Base-by-base conservation (phyloP, 2,797 vertebrate species). In the Novumbra hubbsi region DNA sequence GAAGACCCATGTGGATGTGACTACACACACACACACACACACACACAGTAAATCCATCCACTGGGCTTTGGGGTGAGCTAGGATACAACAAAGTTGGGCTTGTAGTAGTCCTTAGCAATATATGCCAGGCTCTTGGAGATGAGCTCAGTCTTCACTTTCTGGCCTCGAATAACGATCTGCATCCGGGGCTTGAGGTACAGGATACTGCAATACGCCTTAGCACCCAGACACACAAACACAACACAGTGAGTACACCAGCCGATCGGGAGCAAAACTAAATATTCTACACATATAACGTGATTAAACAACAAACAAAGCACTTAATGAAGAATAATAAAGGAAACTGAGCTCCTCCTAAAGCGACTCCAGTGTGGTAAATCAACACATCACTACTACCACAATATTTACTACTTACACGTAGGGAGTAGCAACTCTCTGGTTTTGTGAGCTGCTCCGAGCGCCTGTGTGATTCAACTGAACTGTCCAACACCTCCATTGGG, bases 141-240 rank as follows among this genome's bases (percentile, higher is more conserved):
- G 16, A 99, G 93, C 79, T 97, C 92, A 17, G 95, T 94, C 90
- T 95, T 96, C 73, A 99, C 97, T 74, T 96, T 98, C 78, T 94
- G 92, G 75, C 97, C 95, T 64, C 94, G 92, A n/a, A 99, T 84
- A 83, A 96, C 91, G 73, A 99, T 94, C 86, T 98, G 97, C 97
- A 98, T 98, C 78, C 92, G 93, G 83, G 98, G 97, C 80, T 98
- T 99, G 85, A 98, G 88, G 83, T 99, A 99, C 19, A 99, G 90
- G 86, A 99, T 96, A 70, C 96, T 96, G 90, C 96, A 97, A 48
- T 98, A 99, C 5, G 95, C 96, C 98, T 99, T 77, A 0, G 83
- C 78, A 7, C 67, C 28, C 27, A 63, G 21, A 30, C 21, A 63
- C 60, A 64, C 62, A 32, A 27, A 73, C 1, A 63, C 12, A 38